Percentiles rank a stretch among this genome's conserved stretches.
Evolutionary conservation across 1,140 invertebrate genomes (phyloP).

Genomic region (Lethrus apterus): DNA sequence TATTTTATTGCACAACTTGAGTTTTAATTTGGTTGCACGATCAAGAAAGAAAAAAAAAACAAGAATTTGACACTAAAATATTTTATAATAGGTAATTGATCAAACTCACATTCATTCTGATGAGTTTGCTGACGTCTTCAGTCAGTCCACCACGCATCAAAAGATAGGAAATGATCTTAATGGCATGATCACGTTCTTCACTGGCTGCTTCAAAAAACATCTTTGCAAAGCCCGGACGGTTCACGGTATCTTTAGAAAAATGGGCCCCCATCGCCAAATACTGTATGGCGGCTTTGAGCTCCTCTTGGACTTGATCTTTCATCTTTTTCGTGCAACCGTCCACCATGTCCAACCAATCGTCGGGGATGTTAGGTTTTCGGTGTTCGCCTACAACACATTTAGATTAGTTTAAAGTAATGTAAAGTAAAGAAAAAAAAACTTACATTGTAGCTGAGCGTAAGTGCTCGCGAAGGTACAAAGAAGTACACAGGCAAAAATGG

Average conservation of each 20-base stretch:
- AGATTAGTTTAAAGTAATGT: background rate
- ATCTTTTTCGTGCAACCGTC: slow-evolving; percentile 53
- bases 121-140: slow-evolving; percentile 54
- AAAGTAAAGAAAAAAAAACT: slow-evolving; percentile 33
- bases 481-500: slow-evolving; percentile 36
- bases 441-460: slow-evolving; percentile 46
- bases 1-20: no score
- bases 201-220: slow-evolving; percentile 77
- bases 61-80: no score
- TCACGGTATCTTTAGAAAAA: slow-evolving; percentile 69
- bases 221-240: slow-evolving; percentile 83
- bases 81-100: no score
- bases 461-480: slow-evolving; percentile 39
- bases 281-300: slow-evolving; percentile 69
- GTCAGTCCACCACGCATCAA: slow-evolving; percentile 78
- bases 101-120: slow-evolving; percentile 55
- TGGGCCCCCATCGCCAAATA: slow-evolving; percentile 83
- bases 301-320: slow-evolving; percentile 64
- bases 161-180: slow-evolving; percentile 84
- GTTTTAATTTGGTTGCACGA: no score
- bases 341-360: slow-evolving; percentile 60
- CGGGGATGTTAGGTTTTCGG: slow-evolving; percentile 42
- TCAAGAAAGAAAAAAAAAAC: no score
- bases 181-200: slow-evolving; percentile 85
- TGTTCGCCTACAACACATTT: slow-evolving; percentile 39